phyloP scores from a whole-genome alignment of 1,140 invertebrate species.

The Archegozetes longisetosus region DNA sequence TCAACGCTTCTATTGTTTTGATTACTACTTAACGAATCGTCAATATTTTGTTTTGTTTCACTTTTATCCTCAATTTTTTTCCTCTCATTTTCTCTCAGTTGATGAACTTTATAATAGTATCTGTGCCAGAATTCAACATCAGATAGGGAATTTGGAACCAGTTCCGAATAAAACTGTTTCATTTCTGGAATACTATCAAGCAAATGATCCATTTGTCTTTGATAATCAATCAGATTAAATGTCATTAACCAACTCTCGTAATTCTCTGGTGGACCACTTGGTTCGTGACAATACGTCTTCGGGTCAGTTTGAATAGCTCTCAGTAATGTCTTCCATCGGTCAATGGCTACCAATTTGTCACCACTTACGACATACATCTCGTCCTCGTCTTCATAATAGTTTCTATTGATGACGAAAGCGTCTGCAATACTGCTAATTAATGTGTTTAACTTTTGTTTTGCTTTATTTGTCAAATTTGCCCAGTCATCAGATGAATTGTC shows the following conservation, averaged over 20 bases:
- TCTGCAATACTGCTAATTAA: slow-evolving; percentile 3
- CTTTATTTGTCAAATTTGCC: background rate
- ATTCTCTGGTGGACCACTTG: slow-evolving; percentile 27
- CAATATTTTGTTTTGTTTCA: slow-evolving; percentile 9
- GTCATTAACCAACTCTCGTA: slow-evolving; percentile 31
- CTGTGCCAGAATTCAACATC: slow-evolving; percentile 35
- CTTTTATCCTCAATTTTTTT: slow-evolving; percentile 28
- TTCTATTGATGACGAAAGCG: background rate
- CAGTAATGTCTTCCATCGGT: slow-evolving; percentile 27
- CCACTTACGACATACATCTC: slow-evolving; percentile 8
- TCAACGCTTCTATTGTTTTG: background rate
- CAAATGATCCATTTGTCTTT: slow-evolving; percentile 32
- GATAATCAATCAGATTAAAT: slow-evolving; percentile 30
- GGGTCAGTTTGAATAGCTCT: slow-evolving; percentile 31
- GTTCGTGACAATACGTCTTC: slow-evolving; percentile 31
- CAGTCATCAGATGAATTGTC: background rate
- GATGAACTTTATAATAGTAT: slow-evolving; percentile 34
- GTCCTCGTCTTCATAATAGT: slow-evolving; percentile 8
- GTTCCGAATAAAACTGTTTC: slow-evolving; percentile 30
- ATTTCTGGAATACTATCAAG: slow-evolving; percentile 32
- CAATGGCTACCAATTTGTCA: slow-evolving; percentile 4
- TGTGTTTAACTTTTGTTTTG: background rate
- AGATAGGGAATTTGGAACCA: slow-evolving; percentile 32
- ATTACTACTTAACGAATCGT: background rate
- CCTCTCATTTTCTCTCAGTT: slow-evolving; percentile 30